Conservation (phyloP, 2,888 invertebrate genomes). For the Amiota communis region DNA sequence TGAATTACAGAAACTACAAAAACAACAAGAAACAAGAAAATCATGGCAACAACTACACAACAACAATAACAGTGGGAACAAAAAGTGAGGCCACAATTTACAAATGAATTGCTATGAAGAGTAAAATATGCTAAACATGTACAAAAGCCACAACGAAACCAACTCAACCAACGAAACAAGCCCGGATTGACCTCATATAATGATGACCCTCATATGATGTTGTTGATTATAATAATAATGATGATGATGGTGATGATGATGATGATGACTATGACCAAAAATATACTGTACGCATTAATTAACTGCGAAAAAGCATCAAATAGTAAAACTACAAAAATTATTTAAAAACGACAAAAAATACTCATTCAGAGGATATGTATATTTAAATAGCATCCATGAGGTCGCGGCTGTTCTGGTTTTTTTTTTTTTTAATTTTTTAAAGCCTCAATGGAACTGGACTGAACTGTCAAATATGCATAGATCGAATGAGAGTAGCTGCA, state of each 20-base stretch:
- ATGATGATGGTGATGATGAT: too few relatives aligned
- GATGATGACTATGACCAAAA: neutral
- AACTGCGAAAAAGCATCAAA: slow-evolving; percentile 13
- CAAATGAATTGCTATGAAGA: neutral
- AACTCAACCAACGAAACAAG: too few relatives aligned
- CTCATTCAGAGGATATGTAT: too few relatives aligned
- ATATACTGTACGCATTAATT: slow-evolving; percentile 22
- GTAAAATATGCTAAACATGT: neutral
- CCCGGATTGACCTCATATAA: too few relatives aligned
- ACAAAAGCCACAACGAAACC: too few relatives aligned
- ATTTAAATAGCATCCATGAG: too few relatives aligned
- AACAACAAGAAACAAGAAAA: neutral
- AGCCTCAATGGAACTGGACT: neutral
- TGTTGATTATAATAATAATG: too few relatives aligned
- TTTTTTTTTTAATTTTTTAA: neutral
- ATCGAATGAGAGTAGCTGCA: neutral
- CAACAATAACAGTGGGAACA: neutral
- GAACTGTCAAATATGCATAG: slow-evolving; percentile 4
- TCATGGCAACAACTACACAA: neutral
- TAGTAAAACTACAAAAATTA: too few relatives aligned
- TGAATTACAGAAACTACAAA: too few relatives aligned
- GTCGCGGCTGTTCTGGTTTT: neutral
- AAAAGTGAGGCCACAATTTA: neutral
- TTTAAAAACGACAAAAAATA: too few relatives aligned
- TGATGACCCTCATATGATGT: too few relatives aligned